Base-by-base conservation (phyloP, 2,888 invertebrate genomes). In the Eupithecia insigniata region DNA sequence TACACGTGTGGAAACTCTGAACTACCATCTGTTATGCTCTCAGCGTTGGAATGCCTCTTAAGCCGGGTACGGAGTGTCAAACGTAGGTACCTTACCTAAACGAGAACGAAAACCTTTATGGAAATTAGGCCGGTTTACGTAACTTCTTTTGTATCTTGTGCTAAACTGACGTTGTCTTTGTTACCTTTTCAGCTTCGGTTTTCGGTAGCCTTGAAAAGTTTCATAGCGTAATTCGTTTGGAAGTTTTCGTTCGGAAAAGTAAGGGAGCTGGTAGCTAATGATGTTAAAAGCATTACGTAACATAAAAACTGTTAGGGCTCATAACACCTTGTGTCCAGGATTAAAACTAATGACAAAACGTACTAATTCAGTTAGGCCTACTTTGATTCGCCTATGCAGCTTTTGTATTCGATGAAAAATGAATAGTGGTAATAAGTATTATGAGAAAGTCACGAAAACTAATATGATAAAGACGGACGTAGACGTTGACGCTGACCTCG, bases 1-100 rank as follows among this genome's bases (percentile, higher is more conserved):
- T 43, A 70, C 69, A 55, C 74, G 67, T 67, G 71, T 69, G 71
- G 67, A 67, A 71, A 75, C 73, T 75, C 67, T 66, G 73, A 73
- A 72, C 75, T 58, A 16, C 34, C 66, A 46, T 71, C 55, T 66
- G 39, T 69, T 66, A 66, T 65, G 67, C 67, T 34, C 22, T 36
- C 70, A 18, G 46, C 66, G 64, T 69, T 51, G 66, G 74, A 71
- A 72, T 67, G 69, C 66, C 65, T 69, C 69, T 66, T 74, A 67
- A 68, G 34, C 61, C 30, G 55, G 30, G 68, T 36, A 34, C 64
- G 65, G 64, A 65, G 70, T 70, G 55, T 55, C 67, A 67, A 60
- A 60, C 60, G 58, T 58, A 30, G 32, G 60, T 61, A 62, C 32
- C 22, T 28, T n/a, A 43, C 7, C 6, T 43, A 55, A 26, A 16